Evolutionary conservation across 2,888 invertebrate genomes (phyloP).

Genomic region (Orgyia antiqua): DNA sequence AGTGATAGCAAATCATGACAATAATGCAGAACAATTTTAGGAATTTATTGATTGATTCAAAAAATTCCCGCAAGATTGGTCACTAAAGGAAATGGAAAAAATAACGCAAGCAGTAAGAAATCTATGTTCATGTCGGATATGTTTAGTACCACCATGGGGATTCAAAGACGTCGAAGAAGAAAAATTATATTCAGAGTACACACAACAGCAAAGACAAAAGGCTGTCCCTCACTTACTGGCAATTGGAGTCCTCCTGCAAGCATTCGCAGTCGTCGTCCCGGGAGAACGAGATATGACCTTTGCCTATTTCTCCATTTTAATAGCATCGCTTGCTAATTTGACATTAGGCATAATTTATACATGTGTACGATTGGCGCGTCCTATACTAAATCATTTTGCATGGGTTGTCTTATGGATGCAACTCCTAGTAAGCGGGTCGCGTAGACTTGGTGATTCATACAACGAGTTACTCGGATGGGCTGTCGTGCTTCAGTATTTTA

Average conservation of each 20-base stretch:
- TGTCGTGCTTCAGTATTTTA: slow-evolving; percentile 84
- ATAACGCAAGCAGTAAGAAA: slow-evolving; percentile 37
- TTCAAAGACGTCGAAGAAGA: slow-evolving; percentile 58
- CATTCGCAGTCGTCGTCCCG: slow-evolving; percentile 54
- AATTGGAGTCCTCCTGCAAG: slow-evolving; percentile 53
- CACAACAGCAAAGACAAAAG: slow-evolving; percentile 56
- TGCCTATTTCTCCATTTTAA: slow-evolving; percentile 43
- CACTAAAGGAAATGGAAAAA: slow-evolving; percentile 48
- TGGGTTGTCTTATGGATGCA: slow-evolving; percentile 80
- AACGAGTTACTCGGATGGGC: slow-evolving; percentile 87
- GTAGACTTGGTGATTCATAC: slow-evolving; percentile 67
- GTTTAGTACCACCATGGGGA: slow-evolving; percentile 59
- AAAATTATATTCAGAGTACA: slow-evolving; percentile 57
- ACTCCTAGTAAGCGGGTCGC: slow-evolving; percentile 57
- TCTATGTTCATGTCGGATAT: slow-evolving; percentile 40
- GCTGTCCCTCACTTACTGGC: slow-evolving; percentile 56
- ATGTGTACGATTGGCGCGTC: slow-evolving; percentile 50
- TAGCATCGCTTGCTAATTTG: slow-evolving; percentile 42
- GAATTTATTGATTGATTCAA: slow-evolving; percentile 11
- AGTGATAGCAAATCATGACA: slow-evolving; percentile 7
- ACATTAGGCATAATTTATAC: slow-evolving; percentile 41
- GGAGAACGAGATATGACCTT: slow-evolving; percentile 53
- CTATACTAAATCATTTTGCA: slow-evolving; percentile 80
- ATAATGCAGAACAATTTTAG: slow-evolving; percentile 14
- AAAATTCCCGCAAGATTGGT: slow-evolving; percentile 8